Evolutionary conservation across 2,113 vertebrate species (phyloP).

Genomic region (Sylvilagus bachmani): DNA sequence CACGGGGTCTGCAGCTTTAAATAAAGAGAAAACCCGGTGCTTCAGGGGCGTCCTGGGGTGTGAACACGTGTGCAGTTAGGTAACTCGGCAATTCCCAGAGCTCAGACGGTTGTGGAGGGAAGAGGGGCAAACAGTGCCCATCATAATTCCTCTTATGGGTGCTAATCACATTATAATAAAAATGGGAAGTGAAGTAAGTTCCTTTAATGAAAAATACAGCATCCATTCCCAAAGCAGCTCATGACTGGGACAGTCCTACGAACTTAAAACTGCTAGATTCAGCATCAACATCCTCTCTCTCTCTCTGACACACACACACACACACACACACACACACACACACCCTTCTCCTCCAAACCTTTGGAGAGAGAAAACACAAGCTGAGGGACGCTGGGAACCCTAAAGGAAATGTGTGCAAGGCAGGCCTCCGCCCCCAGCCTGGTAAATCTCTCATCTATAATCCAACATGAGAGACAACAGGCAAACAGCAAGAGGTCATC

Average conservation of each 20-base stretch:
- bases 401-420: conserved; percentile 85
- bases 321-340: not conserved
- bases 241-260: not conserved
- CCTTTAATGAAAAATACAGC: conserved; percentile 9
- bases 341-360: not conserved
- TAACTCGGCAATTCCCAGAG: conserved; percentile 56
- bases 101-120: not conserved
- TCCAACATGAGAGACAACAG: conserved; percentile 91
- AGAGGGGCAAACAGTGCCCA: not conserved
- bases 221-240: conserved; percentile 57
- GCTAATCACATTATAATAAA: conserved; percentile 59
- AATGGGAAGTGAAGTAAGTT: conserved; percentile 57
- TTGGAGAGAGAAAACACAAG: conserved; percentile 66
- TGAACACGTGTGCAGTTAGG: not conserved
- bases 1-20: not conserved
- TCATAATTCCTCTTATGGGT: not conserved
- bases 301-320: too few relatives aligned
- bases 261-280: conserved; percentile 27
- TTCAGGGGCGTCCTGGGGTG: not conserved
- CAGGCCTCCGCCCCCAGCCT: conserved; percentile 83
- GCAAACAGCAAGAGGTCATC: conserved; percentile 94
- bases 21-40: conserved; percentile 35
- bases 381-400: conserved; percentile 73
- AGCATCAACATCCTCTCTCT: not conserved
- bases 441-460: conserved; percentile 90